phyloP scores from a whole-genome alignment of 2,888 invertebrate genomes.

The Meiosimyza platycephala region DNA sequence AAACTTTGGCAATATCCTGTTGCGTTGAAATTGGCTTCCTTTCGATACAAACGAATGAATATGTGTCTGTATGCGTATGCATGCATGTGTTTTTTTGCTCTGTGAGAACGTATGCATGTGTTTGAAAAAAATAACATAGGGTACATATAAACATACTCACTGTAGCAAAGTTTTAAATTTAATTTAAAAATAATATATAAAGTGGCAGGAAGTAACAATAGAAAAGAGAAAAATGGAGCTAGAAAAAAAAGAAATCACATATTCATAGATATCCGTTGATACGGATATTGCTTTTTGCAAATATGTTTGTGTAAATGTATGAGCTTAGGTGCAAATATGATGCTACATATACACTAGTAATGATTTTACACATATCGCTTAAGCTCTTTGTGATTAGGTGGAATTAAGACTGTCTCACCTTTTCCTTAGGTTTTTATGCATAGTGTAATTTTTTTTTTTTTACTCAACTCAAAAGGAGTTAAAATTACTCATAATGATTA shows the following conservation, averaged over 20 bases:
- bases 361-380: too few species aligned
- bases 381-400: too few species aligned
- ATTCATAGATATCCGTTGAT: background rate
- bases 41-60: background rate
- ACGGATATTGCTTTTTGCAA: too few species aligned
- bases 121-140: background rate
- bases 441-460: too few species aligned
- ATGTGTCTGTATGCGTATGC: background rate
- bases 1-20: slow-evolving; percentile 10
- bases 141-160: too few species aligned
- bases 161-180: slow-evolving; percentile 6
- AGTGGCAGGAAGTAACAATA: background rate
- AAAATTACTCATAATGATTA: too few species aligned
- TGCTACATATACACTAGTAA: too few species aligned
- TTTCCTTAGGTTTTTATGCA: too few species aligned
- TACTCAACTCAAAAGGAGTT: too few species aligned
- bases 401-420: too few species aligned
- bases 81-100: background rate
- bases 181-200: slow-evolving; percentile 8
- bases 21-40: background rate
- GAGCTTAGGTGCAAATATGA: too few species aligned
- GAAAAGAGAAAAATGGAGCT: background rate
- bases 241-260: background rate
- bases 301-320: too few species aligned
- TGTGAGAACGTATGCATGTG: background rate